Evolutionary conservation across 2,888 invertebrate species (phyloP).

Genomic region (Lepetodrilus schrolli): DNA sequence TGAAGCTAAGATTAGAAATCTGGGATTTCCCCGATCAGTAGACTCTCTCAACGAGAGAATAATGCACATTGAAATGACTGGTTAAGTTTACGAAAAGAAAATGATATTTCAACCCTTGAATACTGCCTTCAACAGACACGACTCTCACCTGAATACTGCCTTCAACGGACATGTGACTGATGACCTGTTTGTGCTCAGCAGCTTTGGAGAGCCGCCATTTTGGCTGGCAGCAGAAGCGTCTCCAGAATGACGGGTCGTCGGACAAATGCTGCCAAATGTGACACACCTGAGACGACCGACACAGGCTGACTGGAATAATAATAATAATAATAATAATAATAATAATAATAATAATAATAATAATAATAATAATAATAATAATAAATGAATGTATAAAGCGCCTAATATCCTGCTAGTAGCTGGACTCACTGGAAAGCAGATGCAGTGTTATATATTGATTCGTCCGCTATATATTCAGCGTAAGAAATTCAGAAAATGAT

Average conservation of each 20-base stretch:
- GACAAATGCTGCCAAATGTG: constrained; percentile 73
- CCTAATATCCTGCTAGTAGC: no score
- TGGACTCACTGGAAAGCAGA: no score
- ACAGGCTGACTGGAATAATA: constrained; percentile 72
- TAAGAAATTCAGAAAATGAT: no score
- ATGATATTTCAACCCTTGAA: no score
- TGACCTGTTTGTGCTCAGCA: constrained; percentile 75
- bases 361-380: constrained; percentile 15
- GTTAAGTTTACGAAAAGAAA: no score
- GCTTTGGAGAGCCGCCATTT: constrained; percentile 75
- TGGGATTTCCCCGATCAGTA: no score
- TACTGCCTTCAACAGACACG: background rate
- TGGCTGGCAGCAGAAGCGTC: constrained; percentile 73
- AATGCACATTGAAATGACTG: no score
- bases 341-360: background rate
- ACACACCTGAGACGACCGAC: constrained; percentile 72
- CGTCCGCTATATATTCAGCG: no score
- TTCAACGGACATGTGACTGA: constrained; percentile 69
- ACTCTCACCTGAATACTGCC: constrained; percentile 71
- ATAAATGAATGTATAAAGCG: no score
- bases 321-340: constrained; percentile 3
- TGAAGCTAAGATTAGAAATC: no score
- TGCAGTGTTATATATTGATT: no score
- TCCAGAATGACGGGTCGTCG: constrained; percentile 75
- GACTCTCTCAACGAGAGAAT: no score